Conservation (phyloP, 2,888 invertebrate genomes). For the Margaritifera margaritifera region DNA sequence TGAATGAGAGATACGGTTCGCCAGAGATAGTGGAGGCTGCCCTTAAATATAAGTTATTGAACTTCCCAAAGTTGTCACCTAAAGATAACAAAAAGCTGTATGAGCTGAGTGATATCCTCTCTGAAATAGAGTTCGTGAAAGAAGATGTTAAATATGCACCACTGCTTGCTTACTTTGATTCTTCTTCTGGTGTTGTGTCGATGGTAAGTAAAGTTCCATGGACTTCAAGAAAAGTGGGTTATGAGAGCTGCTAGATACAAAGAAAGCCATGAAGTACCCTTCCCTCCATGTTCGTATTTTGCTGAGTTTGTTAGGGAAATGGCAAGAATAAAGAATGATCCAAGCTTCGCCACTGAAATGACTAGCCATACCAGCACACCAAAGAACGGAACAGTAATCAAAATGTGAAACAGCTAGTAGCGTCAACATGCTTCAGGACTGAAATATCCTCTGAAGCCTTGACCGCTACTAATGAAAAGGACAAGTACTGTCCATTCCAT, state of each 20-base stretch:
- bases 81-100: conserved; percentile 11
- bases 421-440: not conserved
- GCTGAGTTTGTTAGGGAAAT: conserved; percentile 4
- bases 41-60: conserved; percentile 8
- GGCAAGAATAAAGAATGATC: conserved; percentile 13
- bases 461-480: not conserved
- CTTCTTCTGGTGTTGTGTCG: conserved; percentile 5
- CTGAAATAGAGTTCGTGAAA: conserved; percentile 9
- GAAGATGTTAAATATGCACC: conserved; percentile 6
- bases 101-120: conserved; percentile 11
- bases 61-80: conserved; percentile 11
- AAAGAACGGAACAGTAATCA: no score
- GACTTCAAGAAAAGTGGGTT: conserved; percentile 14
- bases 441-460: not conserved
- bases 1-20: conserved; percentile 23
- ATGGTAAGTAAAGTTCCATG: conserved; percentile 9
- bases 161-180: conserved; percentile 13
- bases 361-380: no score
- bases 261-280: conserved; percentile 2
- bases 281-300: conserved; percentile 13
- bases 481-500: conserved; percentile 5
- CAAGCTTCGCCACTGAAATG: conserved; percentile 11
- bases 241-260: conserved; percentile 8
- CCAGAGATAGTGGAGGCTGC: conserved; percentile 16
- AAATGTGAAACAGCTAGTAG: no score